Evolutionary conservation across 2,888 invertebrate species (phyloP), one percentile per base, ranked within the genome.

Genomic region (Rutpela maculata): DNA sequence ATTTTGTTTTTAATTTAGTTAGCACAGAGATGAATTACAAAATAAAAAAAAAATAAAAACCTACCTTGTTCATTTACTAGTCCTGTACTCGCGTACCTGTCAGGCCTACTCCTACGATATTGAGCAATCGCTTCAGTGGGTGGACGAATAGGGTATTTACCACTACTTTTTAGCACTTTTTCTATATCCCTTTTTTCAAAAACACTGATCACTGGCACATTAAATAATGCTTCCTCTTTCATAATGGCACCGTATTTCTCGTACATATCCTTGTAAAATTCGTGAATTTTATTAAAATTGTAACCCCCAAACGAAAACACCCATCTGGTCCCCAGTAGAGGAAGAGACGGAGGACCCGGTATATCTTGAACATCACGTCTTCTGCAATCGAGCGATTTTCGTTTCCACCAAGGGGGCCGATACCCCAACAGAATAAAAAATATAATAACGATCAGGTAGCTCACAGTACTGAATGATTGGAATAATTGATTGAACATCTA

Each of bases 281-380:
- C 94, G 88, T 96, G 96, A 62, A 96, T 90, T 87, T 95, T 94
- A 81, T 93, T 93, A 90, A 96, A 92, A 84, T 91, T 92, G 74
- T 83, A 83, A 15, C 92, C 91, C 15, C 92, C 91, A 70, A 92
- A 84, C 84, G 94, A 92, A 88, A 94, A 96, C 70, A 95, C 92
- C 96, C 96, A 97, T 73, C 94, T 91, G 5, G 96, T 96, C 6
- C 97, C 97, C 35, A 96, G 85, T 55, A 95, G 89, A 0, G 97
- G 96, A 59, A 96, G 85, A 0, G 93, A 88, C 10, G 92, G 89
- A 0, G 96, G 96, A 0, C 97, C 97, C 0, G 97, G 97, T 59
- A 97, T 92, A 63, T 78, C 79, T 50, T 75, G 77, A 11, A 80
- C 72, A 43, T 74, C 69, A 35, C 74, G 77, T 26, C 59, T 67